Evolutionary conservation across 2,888 invertebrate species (phyloP).

Genomic region (Conchocele bisecta): DNA sequence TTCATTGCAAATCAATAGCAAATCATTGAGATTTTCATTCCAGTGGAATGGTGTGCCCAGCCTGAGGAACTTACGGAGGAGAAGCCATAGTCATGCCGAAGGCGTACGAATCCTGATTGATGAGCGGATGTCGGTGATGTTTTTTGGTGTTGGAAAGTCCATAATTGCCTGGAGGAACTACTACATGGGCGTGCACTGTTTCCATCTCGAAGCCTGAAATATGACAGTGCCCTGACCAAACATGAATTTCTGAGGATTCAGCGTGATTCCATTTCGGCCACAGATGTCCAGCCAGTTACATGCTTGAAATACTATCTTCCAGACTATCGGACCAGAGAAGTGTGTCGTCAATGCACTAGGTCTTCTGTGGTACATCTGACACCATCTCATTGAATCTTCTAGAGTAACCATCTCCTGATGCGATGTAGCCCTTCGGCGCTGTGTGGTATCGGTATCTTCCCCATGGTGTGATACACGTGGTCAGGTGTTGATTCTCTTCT

Average conservation of each 20-base stretch:
- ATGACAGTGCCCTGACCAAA: conserved; percentile 1
- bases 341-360: conserved; percentile 41
- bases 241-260: conserved; percentile 1
- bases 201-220: no score
- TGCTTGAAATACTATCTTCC: conserved; percentile 38
- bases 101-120: not conserved
- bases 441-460: conserved; percentile 36
- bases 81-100: conserved; percentile 20
- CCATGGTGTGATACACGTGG: conserved; percentile 46
- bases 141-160: not conserved
- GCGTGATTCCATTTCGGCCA: not conserved
- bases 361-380: conserved; percentile 32
- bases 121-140: not conserved
- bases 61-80: no score
- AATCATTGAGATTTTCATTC: no score
- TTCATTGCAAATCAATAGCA: no score
- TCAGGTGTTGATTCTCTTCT: not conserved
- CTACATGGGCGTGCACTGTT: no score
- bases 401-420: conserved; percentile 6
- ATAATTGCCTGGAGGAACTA: not conserved
- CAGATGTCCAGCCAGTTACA: conserved; percentile 32
- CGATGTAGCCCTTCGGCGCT: conserved; percentile 20
- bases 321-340: conserved; percentile 38
- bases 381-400: conserved; percentile 34
- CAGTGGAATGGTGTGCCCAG: no score